A percentile compares a stretch with the other conserved stretches of the same genome.
These are phyloP conservation scores for Aleadryas rufinucha DNA, from an alignment of 2,113 vertebrate species.

Conservation along the genomic window DNA sequence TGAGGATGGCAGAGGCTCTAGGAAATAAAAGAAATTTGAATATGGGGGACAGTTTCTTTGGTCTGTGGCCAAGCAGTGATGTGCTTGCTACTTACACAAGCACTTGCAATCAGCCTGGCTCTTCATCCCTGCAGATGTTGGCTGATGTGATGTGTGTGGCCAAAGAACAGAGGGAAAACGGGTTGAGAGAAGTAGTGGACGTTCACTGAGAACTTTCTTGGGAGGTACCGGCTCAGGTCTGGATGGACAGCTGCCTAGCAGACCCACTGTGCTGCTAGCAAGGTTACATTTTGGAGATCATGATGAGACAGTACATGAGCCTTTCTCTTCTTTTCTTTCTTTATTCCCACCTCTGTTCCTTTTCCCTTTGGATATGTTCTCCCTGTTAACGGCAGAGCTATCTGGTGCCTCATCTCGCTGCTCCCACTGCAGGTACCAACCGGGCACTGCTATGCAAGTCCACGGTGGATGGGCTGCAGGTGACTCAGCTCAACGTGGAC, in stretches of 20 bases:
- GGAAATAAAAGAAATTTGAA: neutral
- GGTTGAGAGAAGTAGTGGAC: neutral
- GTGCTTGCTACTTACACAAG: neutral
- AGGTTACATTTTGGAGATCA: neutral
- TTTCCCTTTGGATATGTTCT: neutral
- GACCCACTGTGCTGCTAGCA: neutral
- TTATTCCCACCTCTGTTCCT: neutral
- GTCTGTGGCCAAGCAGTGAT: neutral
- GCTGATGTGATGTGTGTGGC: neutral
- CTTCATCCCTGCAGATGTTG: neutral
- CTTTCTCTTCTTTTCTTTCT: slow-evolving; percentile 26
- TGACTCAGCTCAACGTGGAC: slow-evolving; percentile 90
- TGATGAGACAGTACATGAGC: neutral
- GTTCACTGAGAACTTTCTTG: neutral
- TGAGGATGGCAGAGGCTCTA: neutral
- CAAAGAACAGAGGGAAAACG: neutral
- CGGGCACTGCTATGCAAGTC: slow-evolving; percentile 92
- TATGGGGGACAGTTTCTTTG: neutral
- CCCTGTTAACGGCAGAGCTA: neutral
- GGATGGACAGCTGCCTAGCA: neutral
- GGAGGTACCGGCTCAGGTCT: neutral
- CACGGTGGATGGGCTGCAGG: slow-evolving; percentile 91
- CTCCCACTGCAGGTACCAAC: slow-evolving; percentile 84
- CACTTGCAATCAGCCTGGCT: neutral
- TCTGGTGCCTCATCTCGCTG: slow-evolving; percentile 29